Evolutionary conservation across 2,113 vertebrate genomes (phyloP).

Genomic region (Paradoxurus hermaphroditus): DNA sequence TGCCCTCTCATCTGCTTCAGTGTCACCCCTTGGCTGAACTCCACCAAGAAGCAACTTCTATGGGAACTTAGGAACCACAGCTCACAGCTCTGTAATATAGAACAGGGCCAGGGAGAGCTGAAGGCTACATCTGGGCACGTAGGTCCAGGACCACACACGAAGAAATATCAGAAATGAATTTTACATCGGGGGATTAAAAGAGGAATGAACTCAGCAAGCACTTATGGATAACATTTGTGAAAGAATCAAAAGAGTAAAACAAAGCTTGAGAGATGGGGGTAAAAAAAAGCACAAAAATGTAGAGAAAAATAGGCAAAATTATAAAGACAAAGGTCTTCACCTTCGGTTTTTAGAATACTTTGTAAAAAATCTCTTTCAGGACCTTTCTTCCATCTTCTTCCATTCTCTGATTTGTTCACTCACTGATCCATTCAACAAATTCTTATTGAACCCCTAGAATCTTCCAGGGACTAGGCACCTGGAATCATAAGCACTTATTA

Average conservation of each 20-base stretch:
- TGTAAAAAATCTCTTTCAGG: neutral
- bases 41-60: neutral
- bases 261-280: neutral
- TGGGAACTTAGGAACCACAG: neutral
- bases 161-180: neutral
- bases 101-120: neutral
- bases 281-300: neutral
- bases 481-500: neutral
- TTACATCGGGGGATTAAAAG: neutral
- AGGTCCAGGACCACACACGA: neutral
- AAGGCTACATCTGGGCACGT: rapidly evolving
- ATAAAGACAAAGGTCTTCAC: neutral
- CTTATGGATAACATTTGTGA: neutral
- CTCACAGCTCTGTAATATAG: neutral
- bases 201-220: neutral
- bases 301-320: neutral
- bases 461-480: neutral
- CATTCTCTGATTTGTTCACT: neutral
- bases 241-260: neutral
- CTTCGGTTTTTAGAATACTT: neutral
- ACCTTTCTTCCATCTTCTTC: neutral
- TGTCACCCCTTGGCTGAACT: neutral
- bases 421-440: neutral
- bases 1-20: neutral
- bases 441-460: neutral